phyloP scores from a whole-genome alignment of 2,888 invertebrate genomes.

The Adelognathus sp. region DNA sequence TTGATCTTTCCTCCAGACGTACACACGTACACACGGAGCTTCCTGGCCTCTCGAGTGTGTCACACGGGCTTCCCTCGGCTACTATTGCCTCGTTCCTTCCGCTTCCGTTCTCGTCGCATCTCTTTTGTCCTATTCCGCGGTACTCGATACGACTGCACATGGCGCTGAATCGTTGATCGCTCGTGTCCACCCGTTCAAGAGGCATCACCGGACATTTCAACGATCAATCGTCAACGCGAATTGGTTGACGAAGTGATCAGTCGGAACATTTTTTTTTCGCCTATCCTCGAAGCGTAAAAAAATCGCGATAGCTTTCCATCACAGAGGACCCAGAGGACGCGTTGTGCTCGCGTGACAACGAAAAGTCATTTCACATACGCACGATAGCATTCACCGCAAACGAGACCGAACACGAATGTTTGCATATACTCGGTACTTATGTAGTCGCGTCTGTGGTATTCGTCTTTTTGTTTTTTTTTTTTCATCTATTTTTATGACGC shows the following conservation, averaged over 20 bases:
- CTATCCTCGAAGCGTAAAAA: background rate
- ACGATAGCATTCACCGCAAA: background rate
- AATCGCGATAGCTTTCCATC: background rate
- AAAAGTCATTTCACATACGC: conserved; percentile 39
- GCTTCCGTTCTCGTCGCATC: conserved; percentile 40
- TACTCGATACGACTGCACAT: background rate
- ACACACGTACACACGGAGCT: background rate
- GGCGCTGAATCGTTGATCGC: background rate
- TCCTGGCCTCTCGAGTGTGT: background rate
- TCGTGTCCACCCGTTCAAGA: background rate
- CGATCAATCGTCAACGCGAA: conserved; percentile 44
- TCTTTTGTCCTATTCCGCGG: conserved; percentile 3
- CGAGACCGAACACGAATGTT: background rate
- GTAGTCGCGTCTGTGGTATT: no score
- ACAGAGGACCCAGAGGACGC: background rate
- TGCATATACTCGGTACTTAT: no score
- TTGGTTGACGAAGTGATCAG: no score
- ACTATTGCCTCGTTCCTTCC: conserved; percentile 49
- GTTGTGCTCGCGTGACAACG: background rate
- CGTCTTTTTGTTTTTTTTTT: conserved; percentile 1
- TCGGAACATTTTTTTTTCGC: background rate
- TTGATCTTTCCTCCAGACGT: conserved; percentile 43
- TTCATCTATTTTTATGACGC: conserved; percentile 38
- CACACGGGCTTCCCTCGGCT: conserved; percentile 27
- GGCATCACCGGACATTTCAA: background rate